A percentile compares a stretch with the other conserved stretches of the same genome.
Conservation (phyloP, 2,888 invertebrate genomes). For the Diaphora mendica region DNA sequence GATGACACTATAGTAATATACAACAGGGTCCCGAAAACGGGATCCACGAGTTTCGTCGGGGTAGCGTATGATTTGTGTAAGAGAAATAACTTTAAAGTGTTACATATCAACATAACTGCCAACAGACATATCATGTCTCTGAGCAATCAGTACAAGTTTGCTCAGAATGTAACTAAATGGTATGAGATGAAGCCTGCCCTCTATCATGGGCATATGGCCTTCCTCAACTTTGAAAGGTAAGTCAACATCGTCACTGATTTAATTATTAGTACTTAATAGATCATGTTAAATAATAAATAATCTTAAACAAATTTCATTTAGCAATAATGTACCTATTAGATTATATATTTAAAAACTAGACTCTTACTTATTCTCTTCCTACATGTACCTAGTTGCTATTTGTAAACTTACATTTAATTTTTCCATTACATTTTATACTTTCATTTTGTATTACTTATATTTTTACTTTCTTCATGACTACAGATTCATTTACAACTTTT, state of each 20-base stretch:
- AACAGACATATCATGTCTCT: constrained; percentile 98
- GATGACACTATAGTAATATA: constrained; percentile 95
- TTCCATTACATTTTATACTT: not conserved
- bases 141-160: constrained; percentile 95
- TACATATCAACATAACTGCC: constrained; percentile 98
- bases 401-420: too few species aligned
- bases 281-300: too few species aligned
- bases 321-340: too few species aligned
- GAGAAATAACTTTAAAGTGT: constrained; percentile 87
- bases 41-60: constrained; percentile 98
- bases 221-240: constrained; percentile 97
- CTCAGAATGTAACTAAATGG: constrained; percentile 96
- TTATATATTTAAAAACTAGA: not conserved
- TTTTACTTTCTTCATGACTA: not conserved
- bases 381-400: too few species aligned
- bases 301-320: not conserved
- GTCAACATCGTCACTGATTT: constrained; percentile 44
- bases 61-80: constrained; percentile 95
- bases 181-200: constrained; percentile 95
- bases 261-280: too few species aligned
- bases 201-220: constrained; percentile 99
- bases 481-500: not conserved
- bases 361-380: not conserved
- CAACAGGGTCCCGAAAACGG: constrained; percentile 98
- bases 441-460: not conserved